phyloP scores from a whole-genome alignment of 2,888 invertebrate species.

The Parthenolecanium corni region DNA sequence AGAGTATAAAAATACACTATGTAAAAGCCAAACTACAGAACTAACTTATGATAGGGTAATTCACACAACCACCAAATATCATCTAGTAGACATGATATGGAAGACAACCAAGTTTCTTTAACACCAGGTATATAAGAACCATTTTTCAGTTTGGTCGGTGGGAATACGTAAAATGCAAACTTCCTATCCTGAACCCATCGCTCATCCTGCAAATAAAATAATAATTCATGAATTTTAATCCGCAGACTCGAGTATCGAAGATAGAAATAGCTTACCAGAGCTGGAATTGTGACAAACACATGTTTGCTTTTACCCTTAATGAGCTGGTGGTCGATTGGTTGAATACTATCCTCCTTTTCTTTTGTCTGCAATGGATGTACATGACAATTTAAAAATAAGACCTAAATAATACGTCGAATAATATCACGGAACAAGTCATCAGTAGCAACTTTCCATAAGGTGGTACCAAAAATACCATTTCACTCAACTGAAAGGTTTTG shows the following conservation, averaged over 20 bases:
- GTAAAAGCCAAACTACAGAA: neutral
- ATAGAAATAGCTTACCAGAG: slow-evolving; percentile 1
- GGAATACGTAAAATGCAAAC: slow-evolving; percentile 7
- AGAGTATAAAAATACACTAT: neutral
- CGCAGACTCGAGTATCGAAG: neutral
- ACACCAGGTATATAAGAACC: neutral
- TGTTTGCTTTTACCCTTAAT: slow-evolving; percentile 13
- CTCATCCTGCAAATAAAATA: slow-evolving; percentile 5
- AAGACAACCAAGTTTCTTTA: slow-evolving; percentile 3
- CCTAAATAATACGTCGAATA: too few species aligned
- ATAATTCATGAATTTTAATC: neutral
- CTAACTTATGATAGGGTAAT: slow-evolving; percentile 15
- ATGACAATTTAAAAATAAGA: neutral
- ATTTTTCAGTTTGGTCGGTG: neutral
- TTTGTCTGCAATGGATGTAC: neutral
- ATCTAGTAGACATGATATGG: neutral
- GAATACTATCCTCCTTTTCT: neutral
- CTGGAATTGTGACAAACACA: slow-evolving; percentile 4
- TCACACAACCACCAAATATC: slow-evolving; percentile 22
- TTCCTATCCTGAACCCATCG: neutral
- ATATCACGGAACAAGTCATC: too few species aligned
- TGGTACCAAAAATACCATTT: too few species aligned
- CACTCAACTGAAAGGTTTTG: too few species aligned
- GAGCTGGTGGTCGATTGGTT: slow-evolving; percentile 5
- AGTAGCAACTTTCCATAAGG: too few species aligned